Conservation (phyloP, 2,888 invertebrate genomes). For the Ctena decussata region DNA sequence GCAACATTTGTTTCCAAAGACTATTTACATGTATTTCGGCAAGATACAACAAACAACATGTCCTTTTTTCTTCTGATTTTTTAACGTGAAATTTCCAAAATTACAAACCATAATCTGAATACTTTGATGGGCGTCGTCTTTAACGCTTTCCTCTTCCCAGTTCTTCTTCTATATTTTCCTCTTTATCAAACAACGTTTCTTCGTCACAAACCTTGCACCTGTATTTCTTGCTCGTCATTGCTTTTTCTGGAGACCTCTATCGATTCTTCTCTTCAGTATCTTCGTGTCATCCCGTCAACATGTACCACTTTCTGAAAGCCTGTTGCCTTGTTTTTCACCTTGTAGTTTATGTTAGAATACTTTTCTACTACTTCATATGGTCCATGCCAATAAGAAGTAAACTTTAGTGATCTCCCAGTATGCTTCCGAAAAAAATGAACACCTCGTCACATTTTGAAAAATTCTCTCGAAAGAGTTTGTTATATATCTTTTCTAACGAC, state of each 20-base stretch:
- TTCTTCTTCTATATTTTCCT: background rate
- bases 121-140: background rate
- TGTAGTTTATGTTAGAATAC: background rate
- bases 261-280: background rate
- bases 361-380: background rate
- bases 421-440: background rate
- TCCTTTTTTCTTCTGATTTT: background rate
- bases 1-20: background rate
- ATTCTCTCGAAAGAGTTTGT: background rate
- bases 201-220: background rate
- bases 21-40: background rate
- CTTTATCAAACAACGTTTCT: background rate
- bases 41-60: background rate
- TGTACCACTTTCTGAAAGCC: background rate
- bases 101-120: background rate
- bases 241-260: background rate
- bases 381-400: background rate
- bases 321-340: background rate
- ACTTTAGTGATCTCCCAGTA: background rate
- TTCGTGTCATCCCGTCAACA: background rate
- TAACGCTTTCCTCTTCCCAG: background rate
- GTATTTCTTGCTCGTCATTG: background rate
- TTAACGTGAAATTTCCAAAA: background rate
- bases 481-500: constrained; percentile 4
- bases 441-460: background rate